Evolutionary conservation across 2,113 vertebrate genomes (phyloP).

Genomic region (Coracopsis vasa): DNA sequence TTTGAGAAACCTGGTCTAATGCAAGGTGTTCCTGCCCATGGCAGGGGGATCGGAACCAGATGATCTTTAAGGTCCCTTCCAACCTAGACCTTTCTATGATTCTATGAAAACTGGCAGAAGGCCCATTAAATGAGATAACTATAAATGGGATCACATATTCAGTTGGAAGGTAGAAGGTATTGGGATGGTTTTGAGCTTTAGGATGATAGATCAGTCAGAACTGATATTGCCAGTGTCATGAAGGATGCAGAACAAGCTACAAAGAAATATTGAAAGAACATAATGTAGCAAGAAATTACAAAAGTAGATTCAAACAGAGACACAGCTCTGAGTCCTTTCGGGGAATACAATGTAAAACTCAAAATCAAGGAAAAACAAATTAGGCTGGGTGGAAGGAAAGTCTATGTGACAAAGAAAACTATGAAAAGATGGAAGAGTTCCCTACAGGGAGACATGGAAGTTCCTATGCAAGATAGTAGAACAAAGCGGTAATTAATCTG

Average conservation of each 20-base stretch:
- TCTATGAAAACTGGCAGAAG: neutral
- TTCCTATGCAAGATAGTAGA: neutral
- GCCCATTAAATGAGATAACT: neutral
- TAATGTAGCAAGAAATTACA: neutral
- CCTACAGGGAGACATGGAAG: neutral
- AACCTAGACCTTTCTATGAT: neutral
- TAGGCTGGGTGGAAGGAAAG: neutral
- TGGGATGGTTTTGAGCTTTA: neutral
- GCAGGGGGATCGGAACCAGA: neutral
- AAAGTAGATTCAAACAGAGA: neutral
- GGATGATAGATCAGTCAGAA: neutral
- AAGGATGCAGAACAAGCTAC: neutral
- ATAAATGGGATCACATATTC: neutral
- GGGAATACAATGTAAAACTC: neutral
- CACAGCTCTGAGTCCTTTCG: neutral
- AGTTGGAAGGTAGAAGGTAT: neutral
- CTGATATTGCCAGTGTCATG: neutral
- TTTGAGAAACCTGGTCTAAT: neutral
- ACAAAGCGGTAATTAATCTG: neutral
- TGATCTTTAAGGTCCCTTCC: neutral
- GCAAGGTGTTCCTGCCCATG: neutral
- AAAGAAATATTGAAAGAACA: neutral
- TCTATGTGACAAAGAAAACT: neutral
- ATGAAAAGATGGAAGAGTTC: neutral
- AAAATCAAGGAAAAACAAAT: neutral